A percentile compares a stretch with the other conserved stretches of the same genome.
Conservation (phyloP, 1,140 invertebrate genomes). For the Drosophila lacertosa region DNA sequence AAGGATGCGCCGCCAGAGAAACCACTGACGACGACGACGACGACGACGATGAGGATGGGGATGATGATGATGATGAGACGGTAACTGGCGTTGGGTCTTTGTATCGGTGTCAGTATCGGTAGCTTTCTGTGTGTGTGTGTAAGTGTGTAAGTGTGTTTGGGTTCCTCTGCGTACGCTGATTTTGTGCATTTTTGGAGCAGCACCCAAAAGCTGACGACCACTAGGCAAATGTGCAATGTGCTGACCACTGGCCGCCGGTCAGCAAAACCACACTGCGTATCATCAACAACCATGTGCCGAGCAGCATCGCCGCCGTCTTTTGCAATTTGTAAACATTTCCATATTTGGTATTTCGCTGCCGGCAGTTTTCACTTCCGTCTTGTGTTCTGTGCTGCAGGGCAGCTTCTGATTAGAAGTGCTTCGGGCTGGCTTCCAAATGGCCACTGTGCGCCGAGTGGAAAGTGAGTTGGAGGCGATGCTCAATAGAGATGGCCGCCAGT, state of each 20-base stretch:
- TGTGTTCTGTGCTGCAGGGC: conserved; percentile 24
- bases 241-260: conserved; percentile 64
- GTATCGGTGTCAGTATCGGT: conserved; percentile 42
- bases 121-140: not conserved
- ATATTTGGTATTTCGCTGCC: conserved; percentile 66
- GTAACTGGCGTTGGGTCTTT: conserved; percentile 12
- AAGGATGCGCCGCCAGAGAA: conserved; percentile 68
- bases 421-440: not conserved
- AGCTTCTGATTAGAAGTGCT: conserved; percentile 34
- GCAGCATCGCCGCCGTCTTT: conserved; percentile 30
- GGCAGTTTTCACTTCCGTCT: conserved; percentile 48
- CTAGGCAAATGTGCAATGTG: conserved; percentile 69
- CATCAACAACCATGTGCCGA: conserved; percentile 18
- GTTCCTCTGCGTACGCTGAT: conserved; percentile 58
- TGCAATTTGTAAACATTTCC: conserved; percentile 83
- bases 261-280: conserved; percentile 43
- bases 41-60: conserved; percentile 12
- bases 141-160: not conserved
- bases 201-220: conserved; percentile 13
- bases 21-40: conserved; percentile 14
- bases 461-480: not conserved
- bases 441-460: not conserved
- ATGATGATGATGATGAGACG: conserved; percentile 65
- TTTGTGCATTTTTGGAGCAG: conserved; percentile 76
- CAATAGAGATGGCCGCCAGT: not conserved